phyloP scores from a whole-genome alignment of 2,888 invertebrate genomes.

The Embidobia sp. region DNA sequence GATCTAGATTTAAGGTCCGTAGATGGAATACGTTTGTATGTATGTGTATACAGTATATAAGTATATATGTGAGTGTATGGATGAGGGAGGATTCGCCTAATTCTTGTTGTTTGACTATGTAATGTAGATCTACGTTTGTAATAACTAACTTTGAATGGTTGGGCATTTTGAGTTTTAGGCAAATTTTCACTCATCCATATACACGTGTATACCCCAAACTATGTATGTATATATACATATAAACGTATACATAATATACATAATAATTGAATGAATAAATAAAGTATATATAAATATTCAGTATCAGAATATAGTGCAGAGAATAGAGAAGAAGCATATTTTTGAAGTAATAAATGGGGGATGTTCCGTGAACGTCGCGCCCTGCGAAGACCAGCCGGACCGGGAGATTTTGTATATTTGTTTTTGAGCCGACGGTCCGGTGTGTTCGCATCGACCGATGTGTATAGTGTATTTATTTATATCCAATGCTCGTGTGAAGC shows the following conservation, averaged over 20 bases:
- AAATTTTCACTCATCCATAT: too few species aligned
- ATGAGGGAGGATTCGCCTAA: too few species aligned
- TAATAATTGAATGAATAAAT: conserved; percentile 14
- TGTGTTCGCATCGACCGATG: conserved; percentile 24
- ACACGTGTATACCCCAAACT: too few species aligned
- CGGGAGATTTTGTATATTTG: conserved; percentile 56
- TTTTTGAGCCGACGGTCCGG: conserved; percentile 56
- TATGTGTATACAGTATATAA: too few species aligned
- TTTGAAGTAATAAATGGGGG: conserved; percentile 75
- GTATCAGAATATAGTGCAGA: conserved; percentile 58
- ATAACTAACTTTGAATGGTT: too few species aligned
- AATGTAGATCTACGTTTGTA: too few species aligned
- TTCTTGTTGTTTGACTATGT: too few species aligned
- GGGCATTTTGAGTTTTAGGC: too few species aligned
- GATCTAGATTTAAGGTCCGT: too few species aligned
- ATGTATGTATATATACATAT: too few species aligned
- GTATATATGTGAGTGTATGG: too few species aligned
- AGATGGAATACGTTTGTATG: too few species aligned
- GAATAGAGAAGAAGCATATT: conserved; percentile 76
- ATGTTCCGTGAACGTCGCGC: conserved; percentile 51
- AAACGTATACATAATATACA: conserved; percentile 42
- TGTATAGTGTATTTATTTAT: conserved; percentile 59
- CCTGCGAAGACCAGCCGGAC: conserved; percentile 37
- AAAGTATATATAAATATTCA: conserved; percentile 53
- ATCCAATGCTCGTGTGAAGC: conserved; percentile 41